These are phyloP conservation scores for Chydorus sphaericus DNA, from an alignment of 2,888 invertebrate species.

Conservation along the genomic window DNA sequence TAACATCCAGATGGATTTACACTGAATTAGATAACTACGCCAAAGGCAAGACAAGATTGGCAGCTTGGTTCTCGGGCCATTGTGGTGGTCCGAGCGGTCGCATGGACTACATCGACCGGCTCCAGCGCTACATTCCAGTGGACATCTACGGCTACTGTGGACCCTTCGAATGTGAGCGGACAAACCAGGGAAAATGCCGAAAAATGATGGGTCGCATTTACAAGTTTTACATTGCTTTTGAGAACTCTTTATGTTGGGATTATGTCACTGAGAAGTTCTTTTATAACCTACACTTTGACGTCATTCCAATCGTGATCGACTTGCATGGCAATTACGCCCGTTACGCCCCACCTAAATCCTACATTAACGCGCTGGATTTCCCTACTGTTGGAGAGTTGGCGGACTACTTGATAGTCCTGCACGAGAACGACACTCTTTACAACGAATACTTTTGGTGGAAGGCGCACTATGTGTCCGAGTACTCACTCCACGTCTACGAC, in stretches of 20 bases:
- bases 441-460: conserved; percentile 21
- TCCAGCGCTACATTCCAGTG: background rate
- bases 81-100: background rate
- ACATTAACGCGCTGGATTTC: conserved; percentile 23
- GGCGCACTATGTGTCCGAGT: conserved; percentile 13
- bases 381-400: conserved; percentile 21
- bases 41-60: background rate
- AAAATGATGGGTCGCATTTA: conserved; percentile 30
- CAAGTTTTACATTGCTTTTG: conserved; percentile 33
- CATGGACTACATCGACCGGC: background rate
- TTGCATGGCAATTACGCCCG: conserved; percentile 22
- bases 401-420: conserved; percentile 19
- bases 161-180: background rate
- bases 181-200: conserved; percentile 24
- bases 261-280: conserved; percentile 35
- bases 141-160: background rate
- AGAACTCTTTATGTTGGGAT: conserved; percentile 33
- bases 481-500: too few species aligned
- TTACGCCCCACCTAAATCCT: conserved; percentile 22
- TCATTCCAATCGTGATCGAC: conserved; percentile 24
- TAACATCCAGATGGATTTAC: too few species aligned
- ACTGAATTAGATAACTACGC: too few species aligned
- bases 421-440: conserved; percentile 19
- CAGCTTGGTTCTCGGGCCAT: background rate
- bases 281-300: conserved; percentile 16